These are phyloP conservation scores for Tillus elongatus DNA, from an alignment of 2,888 invertebrate genomes.

Conservation along the genomic window DNA sequence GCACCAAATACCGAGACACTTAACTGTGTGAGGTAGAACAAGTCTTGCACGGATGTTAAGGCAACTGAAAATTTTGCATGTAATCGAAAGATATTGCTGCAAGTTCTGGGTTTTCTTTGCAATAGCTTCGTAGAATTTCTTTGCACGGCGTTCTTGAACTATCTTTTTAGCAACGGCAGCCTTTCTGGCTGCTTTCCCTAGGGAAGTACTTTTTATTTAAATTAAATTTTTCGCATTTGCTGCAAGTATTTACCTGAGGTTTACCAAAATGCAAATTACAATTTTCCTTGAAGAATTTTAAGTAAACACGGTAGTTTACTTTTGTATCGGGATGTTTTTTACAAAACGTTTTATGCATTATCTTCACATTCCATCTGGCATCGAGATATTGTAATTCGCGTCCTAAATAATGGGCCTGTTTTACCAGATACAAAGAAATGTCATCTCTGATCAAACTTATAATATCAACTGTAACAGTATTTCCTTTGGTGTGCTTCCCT, in stretches of 20 bases:
- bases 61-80: constrained; percentile 1
- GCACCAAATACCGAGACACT: neutral
- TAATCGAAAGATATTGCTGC: neutral
- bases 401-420: too few species aligned
- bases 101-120: constrained; percentile 1
- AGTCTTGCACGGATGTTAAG: constrained; percentile 1
- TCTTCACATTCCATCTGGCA: too few species aligned
- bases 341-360: too few species aligned
- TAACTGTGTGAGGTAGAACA: neutral
- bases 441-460: too few species aligned
- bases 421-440: too few species aligned
- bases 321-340: too few species aligned
- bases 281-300: neutral
- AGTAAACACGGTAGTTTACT: too few species aligned
- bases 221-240: neutral
- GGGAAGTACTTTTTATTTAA: neutral
- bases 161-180: constrained; percentile 2
- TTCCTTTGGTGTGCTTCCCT: too few species aligned
- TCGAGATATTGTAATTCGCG: too few species aligned
- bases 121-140: neutral
- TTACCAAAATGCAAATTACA: neutral
- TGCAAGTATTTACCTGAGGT: neutral
- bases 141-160: neutral
- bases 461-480: too few species aligned
- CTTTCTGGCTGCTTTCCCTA: neutral